Base-by-base conservation (phyloP, 2,888 invertebrate species). In the Xiphydria camelus region DNA sequence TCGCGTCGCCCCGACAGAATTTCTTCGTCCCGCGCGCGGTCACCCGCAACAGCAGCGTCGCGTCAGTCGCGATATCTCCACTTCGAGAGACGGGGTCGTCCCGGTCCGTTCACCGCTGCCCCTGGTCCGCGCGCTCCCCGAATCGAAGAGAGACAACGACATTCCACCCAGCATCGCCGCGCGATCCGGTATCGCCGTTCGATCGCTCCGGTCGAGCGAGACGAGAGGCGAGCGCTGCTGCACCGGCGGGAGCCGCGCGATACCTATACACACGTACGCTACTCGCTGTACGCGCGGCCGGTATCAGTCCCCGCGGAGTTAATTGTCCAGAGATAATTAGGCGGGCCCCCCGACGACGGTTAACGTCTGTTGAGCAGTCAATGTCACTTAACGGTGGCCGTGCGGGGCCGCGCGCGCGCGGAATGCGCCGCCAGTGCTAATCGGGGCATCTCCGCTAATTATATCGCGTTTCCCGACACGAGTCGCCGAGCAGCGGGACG, bases 311-410 rank as follows among this genome's bases (percentile, higher is more conserved):
- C 35, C 12, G 12, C 10, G 21, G 7, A n/a, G 49, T 61, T 61
- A 60, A 63, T 62, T 55, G 57, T 45, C 53, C 49, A 47, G 26
- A 22, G 51, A 63, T 60, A 63, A 63, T 62, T 56, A 59, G 52
- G 53, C 51, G 53, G 48, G 48, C 45, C 46, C 45, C 9, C 36
- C 33, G 40, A 31, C 41, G 38, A 41, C 57, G 55, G 55, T 47
- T 41, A 46, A 34, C 47, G 41, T 39, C 35, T 26, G 29, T 37
- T 41, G 45, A 33, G 14, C 21, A 34, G 37, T 23, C 48, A 40
- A 29, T 55, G 55, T 53, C 53, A 44, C 45, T 55, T 55, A 51
- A 53, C 53, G 51, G 47, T n/a, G 43, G 40, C 31, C 25, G 29
- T 17, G 40, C 40, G 31, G 37, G 22, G 43, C 21, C 29, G 37